Conservation (phyloP, 2,113 vertebrate species). For the Zapus hudsonius region DNA sequence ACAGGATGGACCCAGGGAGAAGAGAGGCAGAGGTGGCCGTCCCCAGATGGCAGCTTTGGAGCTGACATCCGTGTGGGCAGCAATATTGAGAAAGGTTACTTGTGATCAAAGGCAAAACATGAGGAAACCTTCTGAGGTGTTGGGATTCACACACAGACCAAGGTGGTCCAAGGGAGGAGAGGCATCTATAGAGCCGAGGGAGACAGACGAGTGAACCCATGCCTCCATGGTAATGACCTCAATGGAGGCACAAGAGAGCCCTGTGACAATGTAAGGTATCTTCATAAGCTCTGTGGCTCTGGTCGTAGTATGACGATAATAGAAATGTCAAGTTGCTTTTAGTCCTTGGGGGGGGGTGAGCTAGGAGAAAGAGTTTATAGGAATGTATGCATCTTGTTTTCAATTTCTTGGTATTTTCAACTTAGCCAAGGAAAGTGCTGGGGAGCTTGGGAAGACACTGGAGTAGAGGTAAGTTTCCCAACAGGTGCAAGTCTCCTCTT, state of each 20-base stretch:
- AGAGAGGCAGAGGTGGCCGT: fast-evolving
- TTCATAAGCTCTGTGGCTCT: not conserved
- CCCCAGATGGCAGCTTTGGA: not conserved
- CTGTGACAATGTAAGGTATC: too few species aligned
- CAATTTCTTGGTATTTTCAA: not conserved
- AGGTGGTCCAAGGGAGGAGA: not conserved
- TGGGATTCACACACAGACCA: too few species aligned
- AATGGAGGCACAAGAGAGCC: not conserved
- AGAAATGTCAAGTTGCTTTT: fast-evolving
- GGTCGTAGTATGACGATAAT: not conserved
- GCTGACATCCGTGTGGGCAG: not conserved
- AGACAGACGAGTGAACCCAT: too few species aligned
- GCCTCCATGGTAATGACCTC: too few species aligned
- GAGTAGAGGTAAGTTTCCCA: not conserved
- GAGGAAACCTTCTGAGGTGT: not conserved
- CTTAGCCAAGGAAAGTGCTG: not conserved
- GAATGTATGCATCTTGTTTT: not conserved
- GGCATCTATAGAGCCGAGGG: not conserved
- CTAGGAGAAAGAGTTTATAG: not conserved
- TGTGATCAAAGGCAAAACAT: not conserved
- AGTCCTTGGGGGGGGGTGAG: not conserved
- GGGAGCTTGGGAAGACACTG: too few species aligned
- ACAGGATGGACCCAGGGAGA: too few species aligned
- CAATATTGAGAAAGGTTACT: not conserved
- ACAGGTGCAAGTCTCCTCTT: not conserved